Conservation (phyloP, 2,888 invertebrate genomes). For the Cynaeus angustus region DNA sequence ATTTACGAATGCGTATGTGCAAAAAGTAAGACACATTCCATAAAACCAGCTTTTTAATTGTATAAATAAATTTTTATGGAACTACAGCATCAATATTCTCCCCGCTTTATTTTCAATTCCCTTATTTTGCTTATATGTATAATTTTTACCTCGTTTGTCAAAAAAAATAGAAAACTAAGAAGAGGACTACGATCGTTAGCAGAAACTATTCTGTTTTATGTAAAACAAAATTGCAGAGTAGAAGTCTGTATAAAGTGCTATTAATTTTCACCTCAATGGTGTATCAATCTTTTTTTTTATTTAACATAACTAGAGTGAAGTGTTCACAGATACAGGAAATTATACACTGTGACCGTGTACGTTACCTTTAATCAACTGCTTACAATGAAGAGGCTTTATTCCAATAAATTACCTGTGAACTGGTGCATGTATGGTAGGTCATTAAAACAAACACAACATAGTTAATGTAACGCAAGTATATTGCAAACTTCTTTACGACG, state of each 20-base stretch:
- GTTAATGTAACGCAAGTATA: constrained; percentile 20
- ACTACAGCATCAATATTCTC: too few relatives aligned
- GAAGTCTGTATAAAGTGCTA: neutral
- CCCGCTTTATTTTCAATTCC: too few relatives aligned
- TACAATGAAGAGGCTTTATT: constrained; percentile 5
- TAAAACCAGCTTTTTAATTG: too few relatives aligned
- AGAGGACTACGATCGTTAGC: neutral
- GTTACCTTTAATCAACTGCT: constrained; percentile 14
- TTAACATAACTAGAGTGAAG: constrained; percentile 9
- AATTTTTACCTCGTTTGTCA: too few relatives aligned
- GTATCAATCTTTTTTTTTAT: neutral
- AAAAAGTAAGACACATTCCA: too few relatives aligned
- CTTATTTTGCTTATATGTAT: too few relatives aligned
- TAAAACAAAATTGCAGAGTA: neutral
- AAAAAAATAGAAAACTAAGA: neutral
- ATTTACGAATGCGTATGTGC: too few relatives aligned
- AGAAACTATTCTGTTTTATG: neutral
- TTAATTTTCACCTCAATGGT: constrained; percentile 2
- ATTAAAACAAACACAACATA: constrained; percentile 29
- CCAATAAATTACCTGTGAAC: constrained; percentile 27
- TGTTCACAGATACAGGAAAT: constrained; percentile 11
- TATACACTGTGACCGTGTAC: constrained; percentile 1
- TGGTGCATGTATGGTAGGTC: constrained; percentile 21
- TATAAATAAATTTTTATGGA: too few relatives aligned
- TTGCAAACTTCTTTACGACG: constrained; percentile 29